Evolutionary conservation across 1,140 invertebrate species (phyloP), one percentile per base, ranked within the genome.

Genomic region (Chironomus striatipennis): DNA sequence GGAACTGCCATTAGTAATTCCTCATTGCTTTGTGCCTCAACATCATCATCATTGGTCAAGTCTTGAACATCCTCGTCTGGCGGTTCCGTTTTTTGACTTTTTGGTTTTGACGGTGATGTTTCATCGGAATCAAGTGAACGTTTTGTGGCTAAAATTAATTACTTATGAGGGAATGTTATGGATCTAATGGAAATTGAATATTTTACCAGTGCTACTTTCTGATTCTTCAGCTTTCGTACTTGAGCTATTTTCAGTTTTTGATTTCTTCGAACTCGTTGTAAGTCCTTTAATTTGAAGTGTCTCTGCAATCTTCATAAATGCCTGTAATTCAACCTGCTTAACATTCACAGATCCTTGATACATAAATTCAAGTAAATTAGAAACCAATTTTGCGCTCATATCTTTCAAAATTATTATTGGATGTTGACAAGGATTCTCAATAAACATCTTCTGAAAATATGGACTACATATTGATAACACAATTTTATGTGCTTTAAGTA

Each of bases 281-380:
- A 94, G 80, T 1, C 92, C 92, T 12, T 92, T 84, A 74, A 94
- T 92, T 82, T 94, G 93, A 9, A 93, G 83, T n/a, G 86, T 89
- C 82, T 92, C 91, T 4, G 92, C 92, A 75, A 93, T 92, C 80
- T 92, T 91, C 24, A 94, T 83, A 75, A 95, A 83, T 7, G 91
- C 91, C 2, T 90, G 88, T 77, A 94, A 91, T 79, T 94, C 90
- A 75, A 93, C 91, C 80, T 94, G 92, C 12, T 89, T 91, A 73
- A 94, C 92, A 82, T 93, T 93, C 74, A 94, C 93, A 83, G 93
- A 92, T 7, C 92, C 93, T 79, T 91, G 91, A 84, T 94, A 94
- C 92, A 94, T 93, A 79, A 93, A 94, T 80, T 94, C 92, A 42
- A 94, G 84, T 79, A 94, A 90, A 18, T 90, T 90, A 65, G 92